Conservation (phyloP, 2,888 invertebrate genomes). For the Agrypnus murinus region DNA sequence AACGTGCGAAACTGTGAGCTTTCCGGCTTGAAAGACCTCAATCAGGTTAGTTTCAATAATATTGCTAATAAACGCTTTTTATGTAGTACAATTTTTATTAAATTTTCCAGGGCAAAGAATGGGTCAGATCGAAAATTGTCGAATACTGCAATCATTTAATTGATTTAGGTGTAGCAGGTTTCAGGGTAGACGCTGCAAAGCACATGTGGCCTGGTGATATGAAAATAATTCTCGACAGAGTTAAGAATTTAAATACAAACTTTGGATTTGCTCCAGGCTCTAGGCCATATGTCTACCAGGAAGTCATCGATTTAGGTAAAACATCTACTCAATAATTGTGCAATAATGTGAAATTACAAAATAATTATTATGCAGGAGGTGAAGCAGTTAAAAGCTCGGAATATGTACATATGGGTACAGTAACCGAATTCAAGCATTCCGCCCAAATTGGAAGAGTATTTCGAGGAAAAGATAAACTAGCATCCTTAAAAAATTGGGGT, state of each 20-base stretch:
- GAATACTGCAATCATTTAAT: slow-evolving; percentile 80
- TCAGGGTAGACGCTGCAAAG: slow-evolving; percentile 85
- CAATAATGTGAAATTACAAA: too few relatives aligned
- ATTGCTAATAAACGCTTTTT: not conserved
- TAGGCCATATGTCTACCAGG: slow-evolving; percentile 83
- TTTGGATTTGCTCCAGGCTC: slow-evolving; percentile 79
- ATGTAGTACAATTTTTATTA: not conserved
- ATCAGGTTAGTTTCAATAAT: slow-evolving; percentile 72
- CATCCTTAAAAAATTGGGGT: slow-evolving; percentile 79
- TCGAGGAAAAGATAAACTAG: slow-evolving; percentile 76
- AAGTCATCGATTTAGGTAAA: slow-evolving; percentile 82
- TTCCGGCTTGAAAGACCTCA: slow-evolving; percentile 83
- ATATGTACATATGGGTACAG: slow-evolving; percentile 73
- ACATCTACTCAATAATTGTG: slow-evolving; percentile 46
- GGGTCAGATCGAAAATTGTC: slow-evolving; percentile 80
- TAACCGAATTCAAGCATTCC: slow-evolving; percentile 86
- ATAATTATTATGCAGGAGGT: too few relatives aligned
- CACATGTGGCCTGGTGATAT: slow-evolving; percentile 88
- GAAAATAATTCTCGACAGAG: slow-evolving; percentile 76
- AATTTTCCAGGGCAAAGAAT: slow-evolving; percentile 65
- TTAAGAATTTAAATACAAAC: slow-evolving; percentile 77
- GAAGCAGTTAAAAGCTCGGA: slow-evolving; percentile 71
- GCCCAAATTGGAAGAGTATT: slow-evolving; percentile 75
- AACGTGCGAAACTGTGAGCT: slow-evolving; percentile 74
- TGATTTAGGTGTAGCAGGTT: slow-evolving; percentile 87